These are phyloP conservation scores for Micromesistius poutassou DNA, from an alignment of 2,797 vertebrate species.

Conservation along the genomic window DNA sequence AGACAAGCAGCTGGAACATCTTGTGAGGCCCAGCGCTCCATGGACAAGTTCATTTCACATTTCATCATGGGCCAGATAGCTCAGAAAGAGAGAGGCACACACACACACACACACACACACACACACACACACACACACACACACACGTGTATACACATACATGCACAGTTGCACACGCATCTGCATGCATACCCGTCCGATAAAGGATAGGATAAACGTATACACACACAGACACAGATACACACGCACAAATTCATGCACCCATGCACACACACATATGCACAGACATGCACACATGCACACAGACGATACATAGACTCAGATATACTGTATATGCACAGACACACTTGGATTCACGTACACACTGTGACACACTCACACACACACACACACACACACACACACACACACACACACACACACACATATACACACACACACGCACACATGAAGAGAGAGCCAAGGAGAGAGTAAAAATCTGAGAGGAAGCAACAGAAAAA, in stretches of 20 bases:
- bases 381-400: neutral
- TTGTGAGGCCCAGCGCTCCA: constrained; percentile 37
- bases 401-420: neutral
- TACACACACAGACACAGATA: constrained; percentile 11
- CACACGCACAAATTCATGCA: neutral
- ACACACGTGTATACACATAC: neutral
- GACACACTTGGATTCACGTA: neutral
- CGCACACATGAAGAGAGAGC: neutral
- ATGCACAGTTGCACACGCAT: neutral
- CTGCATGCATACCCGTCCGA: constrained; percentile 1
- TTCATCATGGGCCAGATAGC: constrained; percentile 25
- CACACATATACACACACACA: too few species aligned
- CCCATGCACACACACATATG: neutral
- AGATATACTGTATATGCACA: neutral
- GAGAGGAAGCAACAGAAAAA: neutral
- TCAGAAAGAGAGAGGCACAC: neutral
- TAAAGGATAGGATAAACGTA: neutral
- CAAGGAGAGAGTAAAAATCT: neutral
- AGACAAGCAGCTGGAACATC: constrained; percentile 44
- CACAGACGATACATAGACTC: neutral
- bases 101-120: neutral
- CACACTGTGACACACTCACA: neutral
- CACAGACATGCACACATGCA: constrained; percentile 13
- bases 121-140: neutral
- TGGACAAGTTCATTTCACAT: constrained; percentile 45